These are phyloP conservation scores for Spialia ferax DNA, from an alignment of 2,888 invertebrate species.

Conservation along the genomic window DNA sequence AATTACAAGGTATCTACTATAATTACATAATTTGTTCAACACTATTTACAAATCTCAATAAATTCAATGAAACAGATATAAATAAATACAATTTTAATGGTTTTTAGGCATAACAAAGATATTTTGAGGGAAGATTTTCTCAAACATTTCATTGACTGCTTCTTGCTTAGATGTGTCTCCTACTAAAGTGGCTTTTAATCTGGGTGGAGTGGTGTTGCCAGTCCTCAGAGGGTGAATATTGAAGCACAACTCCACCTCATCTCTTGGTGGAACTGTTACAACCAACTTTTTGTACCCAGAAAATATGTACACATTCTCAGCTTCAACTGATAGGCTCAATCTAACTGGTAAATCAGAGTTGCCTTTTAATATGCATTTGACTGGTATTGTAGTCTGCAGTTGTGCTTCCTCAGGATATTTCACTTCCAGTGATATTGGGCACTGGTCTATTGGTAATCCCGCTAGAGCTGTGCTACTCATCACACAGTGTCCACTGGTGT, in stretches of 20 bases:
- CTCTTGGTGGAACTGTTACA: slow-evolving; percentile 87
- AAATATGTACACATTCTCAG: slow-evolving; percentile 97
- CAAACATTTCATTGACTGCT: slow-evolving; percentile 78
- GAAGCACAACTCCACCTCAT: slow-evolving; percentile 88
- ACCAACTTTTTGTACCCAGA: slow-evolving; percentile 96
- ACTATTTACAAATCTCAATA: slow-evolving; percentile 74
- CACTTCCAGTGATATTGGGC: slow-evolving; percentile 87
- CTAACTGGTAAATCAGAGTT: slow-evolving; percentile 90
- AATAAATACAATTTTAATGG: slow-evolving; percentile 72
- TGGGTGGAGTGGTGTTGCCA: slow-evolving; percentile 91
- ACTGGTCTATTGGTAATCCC: slow-evolving; percentile 86
- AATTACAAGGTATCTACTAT: slow-evolving; percentile 75
- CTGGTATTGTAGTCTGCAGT: slow-evolving; percentile 90
- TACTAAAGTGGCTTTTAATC: slow-evolving; percentile 82
- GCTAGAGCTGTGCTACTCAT: slow-evolving; percentile 86
- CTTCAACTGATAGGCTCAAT: slow-evolving; percentile 91
- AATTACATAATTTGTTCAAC: slow-evolving; percentile 75
- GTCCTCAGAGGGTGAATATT: slow-evolving; percentile 93
- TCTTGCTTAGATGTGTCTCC: slow-evolving; percentile 73
- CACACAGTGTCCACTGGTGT: slow-evolving; percentile 62
- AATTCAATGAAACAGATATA: slow-evolving; percentile 55
- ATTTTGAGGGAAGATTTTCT: slow-evolving; percentile 79
- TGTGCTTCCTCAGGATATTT: slow-evolving; percentile 91
- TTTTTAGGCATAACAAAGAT: slow-evolving; percentile 86
- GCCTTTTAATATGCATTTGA: slow-evolving; percentile 91